Base-by-base conservation (phyloP, 2,888 invertebrate species). In the Lepidochrysops patricia region DNA sequence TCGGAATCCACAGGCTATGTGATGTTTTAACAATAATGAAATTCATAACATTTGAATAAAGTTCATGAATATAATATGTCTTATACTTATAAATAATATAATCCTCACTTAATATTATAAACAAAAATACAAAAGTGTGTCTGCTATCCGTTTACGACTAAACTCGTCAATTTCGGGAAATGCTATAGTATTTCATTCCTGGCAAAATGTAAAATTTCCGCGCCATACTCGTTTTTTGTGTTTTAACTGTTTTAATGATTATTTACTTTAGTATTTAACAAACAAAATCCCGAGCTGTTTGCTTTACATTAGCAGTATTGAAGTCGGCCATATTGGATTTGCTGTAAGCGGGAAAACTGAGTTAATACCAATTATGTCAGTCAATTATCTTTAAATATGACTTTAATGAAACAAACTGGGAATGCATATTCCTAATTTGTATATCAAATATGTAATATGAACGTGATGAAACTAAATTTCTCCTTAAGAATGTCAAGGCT, bases 251-350 rank as follows among this genome's bases (percentile, higher is more conserved):
- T n/a, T n/a, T n/a, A n/a, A n/a, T n/a, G n/a, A n/a, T n/a, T 50
- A 25, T 50, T 50, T 13, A 15, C 29, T 52, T 27, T 29, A 29
- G 29, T 52, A 52, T 52, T 52, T 52, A 52, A 29, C 15, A 52
- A 52, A 52, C 27, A 15, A 27, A 27, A 29, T 52, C 29, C 29
- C 13, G 9, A 29, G 52, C 52, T 15, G 27, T 52, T 52, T 29
- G 7, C 13, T 26, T 52, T 27, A 52, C 27, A 13, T 52, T 52
- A 15, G 52, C 34, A 57, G 57, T 13, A 61, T 48, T 57, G 58
- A 58, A 50, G 54, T 68, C 66, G 66, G 73, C 73, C 72, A 71
- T 74, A 74, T 74, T 74, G 71, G 64, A 74, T 74, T 72, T 66
- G 48, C 62, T 27, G 52, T 15, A 29, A 15, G 52, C 52, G 52